phyloP scores from a whole-genome alignment of 2,888 invertebrate species.

The Clitarchus hookeri region DNA sequence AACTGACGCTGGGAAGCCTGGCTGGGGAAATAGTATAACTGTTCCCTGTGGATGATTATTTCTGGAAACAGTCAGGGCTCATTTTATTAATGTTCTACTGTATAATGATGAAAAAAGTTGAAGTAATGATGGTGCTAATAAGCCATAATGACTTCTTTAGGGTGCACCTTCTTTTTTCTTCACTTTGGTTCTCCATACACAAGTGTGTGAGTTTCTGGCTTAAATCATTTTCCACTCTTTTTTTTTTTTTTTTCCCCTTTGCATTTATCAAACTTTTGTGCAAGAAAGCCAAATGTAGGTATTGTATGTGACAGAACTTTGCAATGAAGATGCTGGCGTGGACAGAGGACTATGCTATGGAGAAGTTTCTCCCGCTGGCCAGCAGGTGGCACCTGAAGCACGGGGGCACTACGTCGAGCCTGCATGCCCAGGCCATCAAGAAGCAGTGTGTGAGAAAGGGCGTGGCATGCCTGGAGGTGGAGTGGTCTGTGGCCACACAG shows the following conservation, averaged over 20 bases:
- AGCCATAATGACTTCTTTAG: too few species aligned
- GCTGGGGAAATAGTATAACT: too few species aligned
- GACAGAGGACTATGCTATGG: conserved; percentile 75
- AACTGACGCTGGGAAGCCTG: too few species aligned
- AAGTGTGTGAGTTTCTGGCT: too few species aligned
- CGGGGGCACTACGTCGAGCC: background rate
- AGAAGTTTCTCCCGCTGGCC: conserved; percentile 75
- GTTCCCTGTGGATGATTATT: too few species aligned
- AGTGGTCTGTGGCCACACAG: background rate
- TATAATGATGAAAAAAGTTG: too few species aligned
- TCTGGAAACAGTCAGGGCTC: too few species aligned
- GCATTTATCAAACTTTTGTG: conserved; percentile 43
- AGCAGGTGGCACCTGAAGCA: conserved; percentile 76
- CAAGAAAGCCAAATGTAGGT: background rate
- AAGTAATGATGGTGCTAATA: too few species aligned
- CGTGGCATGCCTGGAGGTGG: conserved; percentile 10
- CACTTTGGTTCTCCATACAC: too few species aligned
- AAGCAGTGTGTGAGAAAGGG: background rate
- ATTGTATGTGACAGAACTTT: conserved; percentile 60
- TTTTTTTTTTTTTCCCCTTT: conserved; percentile 19
- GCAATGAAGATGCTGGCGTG: conserved; percentile 70
- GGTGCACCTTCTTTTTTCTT: too few species aligned
- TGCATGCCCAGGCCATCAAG: background rate
- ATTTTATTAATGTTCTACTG: too few species aligned
- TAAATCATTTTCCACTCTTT: too few species aligned